Base-by-base conservation (phyloP, 2,113 vertebrate genomes). In the Corvus hawaiiensis region DNA sequence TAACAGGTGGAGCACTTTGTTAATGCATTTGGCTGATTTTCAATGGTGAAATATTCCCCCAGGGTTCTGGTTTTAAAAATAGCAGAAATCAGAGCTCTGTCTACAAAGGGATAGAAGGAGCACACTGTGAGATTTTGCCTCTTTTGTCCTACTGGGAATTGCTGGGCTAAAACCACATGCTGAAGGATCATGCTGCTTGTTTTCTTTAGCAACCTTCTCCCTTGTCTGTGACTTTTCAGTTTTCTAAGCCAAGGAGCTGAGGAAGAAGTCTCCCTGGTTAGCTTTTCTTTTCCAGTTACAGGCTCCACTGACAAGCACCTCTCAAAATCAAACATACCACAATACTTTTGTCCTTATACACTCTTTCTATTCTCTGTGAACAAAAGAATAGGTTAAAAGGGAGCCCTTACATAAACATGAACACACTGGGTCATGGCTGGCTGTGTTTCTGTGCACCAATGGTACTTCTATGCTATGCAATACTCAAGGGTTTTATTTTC, bases 31-130 rank as follows among this genome's bases (percentile, higher is more conserved):
- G 96, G 83, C 88, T 90, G 90, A 89, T 94, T 94, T 95, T 96
- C 88, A 96, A 26, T 82, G 73, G 52, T 75, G 80, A 92, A 92
- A 90, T 90, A 93, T 82, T 93, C 73, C 91, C 84, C 68, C 1
- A 15, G 84, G 93, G 73, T 93, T 96, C 83, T 96, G 67, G 85
- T 87, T 93, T 93, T 97, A 94, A 96, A 96, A 96, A 96, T 91
- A 96, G 91, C 69, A 76, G 82, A 96, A 92, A 90, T 75, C 0
- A 1, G 69, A 93, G 71, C 75, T 88, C 94, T 85, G 43, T 86
- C 94, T 95, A 76, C 88, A 64, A 84, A 95, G 66, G 52, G 61
- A 79, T 82, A 72, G 83, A 84, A 86, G 79, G n/a, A 94, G 69
- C 83, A 87, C 18, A 84, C 84, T 82, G 43, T 74, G 80, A 81